A percentile compares a stretch with the other conserved stretches of the same genome.
phyloP scores from a whole-genome alignment of 1,140 invertebrate genomes.

The Drosophila tristis region DNA sequence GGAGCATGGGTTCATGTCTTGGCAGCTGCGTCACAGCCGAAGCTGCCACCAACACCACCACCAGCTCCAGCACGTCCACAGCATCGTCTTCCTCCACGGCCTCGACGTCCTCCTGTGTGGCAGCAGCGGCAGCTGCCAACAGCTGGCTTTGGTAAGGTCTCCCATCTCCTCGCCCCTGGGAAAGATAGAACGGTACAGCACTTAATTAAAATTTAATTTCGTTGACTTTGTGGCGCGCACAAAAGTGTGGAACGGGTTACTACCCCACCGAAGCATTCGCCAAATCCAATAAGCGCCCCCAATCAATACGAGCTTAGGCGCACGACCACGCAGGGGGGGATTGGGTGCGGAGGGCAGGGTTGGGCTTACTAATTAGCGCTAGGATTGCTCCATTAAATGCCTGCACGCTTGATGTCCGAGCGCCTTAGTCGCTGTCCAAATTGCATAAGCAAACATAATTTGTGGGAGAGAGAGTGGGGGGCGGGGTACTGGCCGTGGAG shows the following conservation, averaged over 20 bases:
- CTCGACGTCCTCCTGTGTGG: conserved; percentile 55
- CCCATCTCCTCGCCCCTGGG: conserved; percentile 5
- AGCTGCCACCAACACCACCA: conserved; percentile 21
- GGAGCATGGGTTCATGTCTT: conserved; percentile 74
- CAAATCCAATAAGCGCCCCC: conserved; percentile 65
- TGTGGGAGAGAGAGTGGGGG: background rate
- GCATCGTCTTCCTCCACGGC: conserved; percentile 40
- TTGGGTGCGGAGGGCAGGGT: background rate
- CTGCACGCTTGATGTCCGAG: conserved; percentile 21
- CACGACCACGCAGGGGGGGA: background rate
- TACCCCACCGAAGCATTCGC: background rate
- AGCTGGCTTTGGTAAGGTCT: conserved; percentile 61
- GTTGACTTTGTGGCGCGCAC: conserved; percentile 49
- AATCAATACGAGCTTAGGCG: conserved; percentile 60
- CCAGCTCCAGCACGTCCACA: conserved; percentile 14
- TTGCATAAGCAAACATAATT: conserved; percentile 61
- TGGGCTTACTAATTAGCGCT: conserved; percentile 35
- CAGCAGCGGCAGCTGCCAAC: conserved; percentile 15
- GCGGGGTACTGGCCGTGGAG: too few relatives aligned
- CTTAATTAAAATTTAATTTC: conserved; percentile 67
- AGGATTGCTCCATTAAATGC: conserved; percentile 31
- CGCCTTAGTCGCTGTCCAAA: conserved; percentile 18
- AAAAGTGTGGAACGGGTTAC: conserved; percentile 12
- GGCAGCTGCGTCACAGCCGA: conserved; percentile 62
- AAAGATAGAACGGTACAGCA: background rate